Conservation (phyloP, 2,888 invertebrate species). For the Drosophila peninsularis region DNA sequence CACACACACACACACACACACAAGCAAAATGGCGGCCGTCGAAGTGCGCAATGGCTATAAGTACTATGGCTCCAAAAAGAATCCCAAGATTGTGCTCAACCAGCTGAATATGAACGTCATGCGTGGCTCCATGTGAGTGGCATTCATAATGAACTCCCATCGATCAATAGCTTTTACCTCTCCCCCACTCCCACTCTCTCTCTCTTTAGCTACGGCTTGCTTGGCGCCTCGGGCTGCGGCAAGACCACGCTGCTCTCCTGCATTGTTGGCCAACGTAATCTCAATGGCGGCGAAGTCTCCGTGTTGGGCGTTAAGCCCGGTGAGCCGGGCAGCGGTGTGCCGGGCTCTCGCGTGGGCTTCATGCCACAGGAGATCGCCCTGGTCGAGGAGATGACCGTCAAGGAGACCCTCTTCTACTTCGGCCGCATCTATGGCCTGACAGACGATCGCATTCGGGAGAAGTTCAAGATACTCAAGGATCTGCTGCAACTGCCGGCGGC, state of each 20-base stretch:
- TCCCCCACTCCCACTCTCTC: background rate
- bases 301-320: conserved; percentile 91
- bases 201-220: conserved; percentile 90
- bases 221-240: conserved; percentile 96
- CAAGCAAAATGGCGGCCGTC: conserved; percentile 86
- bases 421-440: conserved; percentile 93
- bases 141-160: conserved; percentile 56
- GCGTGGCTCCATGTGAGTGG: conserved; percentile 91
- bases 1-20: conserved; percentile 8
- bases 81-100: conserved; percentile 87
- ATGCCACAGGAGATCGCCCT: conserved; percentile 96
- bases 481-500: conserved; percentile 91
- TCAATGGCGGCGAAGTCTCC: conserved; percentile 90
- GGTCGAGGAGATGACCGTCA: conserved; percentile 91
- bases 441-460: conserved; percentile 87
- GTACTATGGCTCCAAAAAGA: conserved; percentile 87
- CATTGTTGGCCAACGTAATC: conserved; percentile 90
- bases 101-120: conserved; percentile 91
- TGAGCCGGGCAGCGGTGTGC: conserved; percentile 88
- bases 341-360: conserved; percentile 91
- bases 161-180: conserved; percentile 9
- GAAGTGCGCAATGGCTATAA: conserved; percentile 89
- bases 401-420: conserved; percentile 94
- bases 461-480: conserved; percentile 88
- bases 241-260: conserved; percentile 95